Evolutionary conservation across 2,113 vertebrate species (phyloP), one percentile per base, ranked within the genome.

Genomic region (Actenoides lindsayi): DNA sequence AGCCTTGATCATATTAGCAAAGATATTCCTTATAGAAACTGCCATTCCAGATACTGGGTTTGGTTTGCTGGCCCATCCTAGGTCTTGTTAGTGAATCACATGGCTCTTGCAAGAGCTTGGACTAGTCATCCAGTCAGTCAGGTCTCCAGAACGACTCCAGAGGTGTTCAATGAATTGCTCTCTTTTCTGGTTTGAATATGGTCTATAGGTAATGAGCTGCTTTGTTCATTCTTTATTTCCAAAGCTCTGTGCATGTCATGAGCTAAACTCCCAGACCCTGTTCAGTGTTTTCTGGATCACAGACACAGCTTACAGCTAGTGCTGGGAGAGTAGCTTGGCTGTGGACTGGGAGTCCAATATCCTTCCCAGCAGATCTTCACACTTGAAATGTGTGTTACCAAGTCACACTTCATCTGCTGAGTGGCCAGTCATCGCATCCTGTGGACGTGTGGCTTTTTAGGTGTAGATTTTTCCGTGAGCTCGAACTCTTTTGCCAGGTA

Each of bases 371-470:
- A 1, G 39, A 41, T 50, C 44, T 33, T 53, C 23, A 4, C 0
- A 0, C 33, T 24, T 56, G 57, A 33, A 37, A 63, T 3, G 42
- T 6, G 16, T 42, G 48, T 33, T 21, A 5, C 28, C 16, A 19
- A 56, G 20, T 46, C 56, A 5, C 4, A 0, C 60, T 57, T 65
- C 25, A 7, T 70, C 39, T 64, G 44, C 4, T 1, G 31, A n/a
- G 39, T 3, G 23, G 24, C 28, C 37, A 30, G 46, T 56, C 5
- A 1, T n/a, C 42, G 44, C n/a, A 4, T 62, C 28, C 46, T 57
- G 53, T 1, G 0, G 18, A 11, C 17, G 2, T 5, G 8, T 1
- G 2, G 16, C 44, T 31, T 59, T 15, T 27, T 37, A 25, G 23
- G 16, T 42, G 10, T 68, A 37, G 39, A 13, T 87, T 62, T 69